Evolutionary conservation across 2,113 vertebrate genomes (phyloP), one percentile per base, ranked within the genome.

Genomic region (Tupaia chinensis): DNA sequence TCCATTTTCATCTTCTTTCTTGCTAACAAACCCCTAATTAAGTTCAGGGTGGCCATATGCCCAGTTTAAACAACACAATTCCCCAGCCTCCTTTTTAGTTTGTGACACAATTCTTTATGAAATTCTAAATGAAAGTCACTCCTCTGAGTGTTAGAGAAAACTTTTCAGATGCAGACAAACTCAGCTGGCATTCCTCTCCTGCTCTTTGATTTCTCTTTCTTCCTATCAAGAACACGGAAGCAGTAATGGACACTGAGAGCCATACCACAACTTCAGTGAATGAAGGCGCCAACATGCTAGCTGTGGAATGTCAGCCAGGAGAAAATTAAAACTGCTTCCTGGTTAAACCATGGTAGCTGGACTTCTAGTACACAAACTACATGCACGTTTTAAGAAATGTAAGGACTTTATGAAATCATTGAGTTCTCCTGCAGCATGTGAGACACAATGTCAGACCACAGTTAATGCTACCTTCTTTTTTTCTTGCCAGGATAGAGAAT

Each of bases 31-130:
- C 7, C 11, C 53, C 34, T 90, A 87, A 77, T 90, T 96, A 95
- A 81, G 32, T 88, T 94, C 15, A 70, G 4, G 68, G 29, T 92
- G 77, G 34, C 81, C 72, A 94, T 77, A 90, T 54, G 73, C 78
- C 68, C 53, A 90, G 66, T 32, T 92, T 63, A 70, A 88, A 90
- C 54, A 89, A 69, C 12, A 65, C 77, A 32, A 81, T 82, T 78
- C 54, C n/a, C 76, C 15, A 94, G 68, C 0, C 12, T 91, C 27
- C n/a, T 84, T 73, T 85, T 27, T 4, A 91, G 53, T 86, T 81
- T 93, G 15, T 95, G 56, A 68, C 87, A 97, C 22, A 92, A 61
- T 79, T 89, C 78, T 87, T 93, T 83, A 80, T 84, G 76, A 92
- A 66, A 68, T 29, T 82, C 74, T 68, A 61, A 92, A 80, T 92